Evolutionary conservation across 2,888 invertebrate genomes (phyloP), one percentile per base, ranked within the genome.

Genomic region (Odontothrips loti): DNA sequence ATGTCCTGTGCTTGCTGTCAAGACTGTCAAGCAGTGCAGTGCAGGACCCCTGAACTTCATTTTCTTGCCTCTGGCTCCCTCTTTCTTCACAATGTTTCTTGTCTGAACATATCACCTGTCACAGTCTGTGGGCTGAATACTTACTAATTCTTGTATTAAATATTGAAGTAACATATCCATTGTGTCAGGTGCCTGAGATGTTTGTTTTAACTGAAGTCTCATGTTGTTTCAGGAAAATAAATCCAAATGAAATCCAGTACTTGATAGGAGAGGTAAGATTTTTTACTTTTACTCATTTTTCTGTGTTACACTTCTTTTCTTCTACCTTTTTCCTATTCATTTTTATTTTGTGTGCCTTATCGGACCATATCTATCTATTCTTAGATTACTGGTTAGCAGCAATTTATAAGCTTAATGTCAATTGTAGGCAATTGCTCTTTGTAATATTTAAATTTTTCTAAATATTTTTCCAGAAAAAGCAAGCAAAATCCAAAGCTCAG

Each of bases 191-290:
- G 34, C 34, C 34, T 43, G 2, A 58, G 6, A 58, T 17, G 4
- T 15, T 0, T 58, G 17, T 27, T 23, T 23, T 68, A 68, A 23
- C n/a, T 63, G 12, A 68, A n/a, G 11, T 75, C 23, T 75, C 27
- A 23, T 68, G n/a, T 75, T 84, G 83, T 86, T 87, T 82, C 85
- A 89, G 91, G 86, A 88, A 88, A 86, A 87, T 86, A 58, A 89
- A 89, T 85, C 90, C 93, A 85, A 93, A 93, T 85, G 93, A 93
- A 86, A 92, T 95, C 83, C 93, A 94, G 85, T 95, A 95, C 86
- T 91, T 93, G 89, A 95, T 95, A 83, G 91, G 93, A 83, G 94
- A 95, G 85, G 88, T 88, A 82, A 82, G 85, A 83, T 82, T 27
- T 34, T 80, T 80, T 29, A 15, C 63, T 8, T 12, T n/a, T 51